Base-by-base conservation (phyloP, 2,113 vertebrate genomes). In the Otis tarda region DNA sequence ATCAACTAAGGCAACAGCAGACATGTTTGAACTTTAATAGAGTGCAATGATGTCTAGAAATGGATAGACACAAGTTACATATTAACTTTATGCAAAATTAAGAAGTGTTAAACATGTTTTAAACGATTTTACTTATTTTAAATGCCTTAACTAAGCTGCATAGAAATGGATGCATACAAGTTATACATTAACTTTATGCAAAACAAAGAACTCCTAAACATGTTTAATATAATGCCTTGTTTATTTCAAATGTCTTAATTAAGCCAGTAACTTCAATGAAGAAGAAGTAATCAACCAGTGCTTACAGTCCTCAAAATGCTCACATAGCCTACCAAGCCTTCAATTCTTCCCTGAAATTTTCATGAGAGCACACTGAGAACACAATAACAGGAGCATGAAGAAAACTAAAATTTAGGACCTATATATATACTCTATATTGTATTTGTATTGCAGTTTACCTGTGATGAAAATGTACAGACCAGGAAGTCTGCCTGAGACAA, bases 401-500 rank as follows among this genome's bases (percentile, higher is more conserved):
- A 91, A 84, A 57, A 57, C 6, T 8, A 64, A 39, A 10, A 83
- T 17, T 83, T 31, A 83, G 33, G 77, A 68, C 5, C n/a, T 30
- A 9, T 21, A 74, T 8, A 56, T n/a, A 47, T 16, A 86, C 2
- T 52, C 15, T 59, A 14, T 23, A 79, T 18, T 89, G 65, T 49
- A 68, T 82, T 41, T 73, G 39, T 50, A 19, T 6, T 73, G 49
- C 24, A 45, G 60, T 95, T 94, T 97, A 99, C 99, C 98, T 99
- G 99, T 77, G 99, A 99, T 16, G 99, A 99, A 97, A 99, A 99
- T 6, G 99, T 99, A 96, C 99, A 99, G 94, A 99, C 99, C 90
- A 99, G 97, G 96, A 99, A 99, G 98, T 99, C 99, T 12, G 99
- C 99, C 97, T 99, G 99, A 27, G 99, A 99, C 90, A 99, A 98